Conservation (phyloP, 2,888 invertebrate genomes). For the Morpho helenor region DNA sequence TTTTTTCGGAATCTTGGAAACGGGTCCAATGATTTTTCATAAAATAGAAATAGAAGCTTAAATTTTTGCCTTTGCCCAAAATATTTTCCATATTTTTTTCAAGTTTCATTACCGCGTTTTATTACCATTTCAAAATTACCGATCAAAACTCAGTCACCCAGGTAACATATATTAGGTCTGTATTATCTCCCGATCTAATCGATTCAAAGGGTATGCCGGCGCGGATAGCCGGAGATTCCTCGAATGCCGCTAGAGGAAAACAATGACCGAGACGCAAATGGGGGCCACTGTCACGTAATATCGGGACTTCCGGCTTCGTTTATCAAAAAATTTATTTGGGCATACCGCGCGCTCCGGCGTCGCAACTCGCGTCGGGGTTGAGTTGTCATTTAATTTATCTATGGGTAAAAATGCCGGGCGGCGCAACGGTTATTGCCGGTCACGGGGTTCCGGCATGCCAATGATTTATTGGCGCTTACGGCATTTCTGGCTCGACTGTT, state of each 20-base stretch:
- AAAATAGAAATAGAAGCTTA: no score
- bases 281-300: constrained; percentile 72
- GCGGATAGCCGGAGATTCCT: constrained; percentile 59
- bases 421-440: constrained; percentile 66
- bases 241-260: constrained; percentile 65
- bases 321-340: constrained; percentile 75
- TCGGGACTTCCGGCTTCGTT: constrained; percentile 72
- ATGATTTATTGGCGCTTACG: constrained; percentile 71
- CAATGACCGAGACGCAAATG: constrained; percentile 66
- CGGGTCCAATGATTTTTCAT: no score
- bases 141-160: no score
- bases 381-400: constrained; percentile 77
- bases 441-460: constrained; percentile 75
- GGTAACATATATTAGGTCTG: constrained; percentile 43
- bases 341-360: constrained; percentile 65
- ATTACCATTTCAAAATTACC: no score
- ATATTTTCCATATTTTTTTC: no score
- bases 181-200: constrained; percentile 70
- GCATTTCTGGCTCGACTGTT: constrained; percentile 67
- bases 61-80: no score
- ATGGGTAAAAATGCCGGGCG: constrained; percentile 66
- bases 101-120: no score
- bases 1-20: no score
- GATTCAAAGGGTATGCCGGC: constrained; percentile 69
- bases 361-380: constrained; percentile 56